Evolutionary conservation across 2,888 invertebrate genomes (phyloP).

Genomic region (Sphinx pinastri): DNA sequence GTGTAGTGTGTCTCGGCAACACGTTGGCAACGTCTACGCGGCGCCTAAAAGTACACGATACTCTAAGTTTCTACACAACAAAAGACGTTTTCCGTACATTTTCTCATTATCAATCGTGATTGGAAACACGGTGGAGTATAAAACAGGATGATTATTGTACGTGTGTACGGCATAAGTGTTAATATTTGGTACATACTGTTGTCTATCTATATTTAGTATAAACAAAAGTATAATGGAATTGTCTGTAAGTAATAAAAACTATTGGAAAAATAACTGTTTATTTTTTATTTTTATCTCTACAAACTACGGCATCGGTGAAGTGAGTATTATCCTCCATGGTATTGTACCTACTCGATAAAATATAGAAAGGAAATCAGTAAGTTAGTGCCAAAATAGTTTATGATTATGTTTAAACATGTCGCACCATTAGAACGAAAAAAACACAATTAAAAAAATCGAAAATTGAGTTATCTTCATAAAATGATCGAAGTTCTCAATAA

Average conservation of each 20-base stretch:
- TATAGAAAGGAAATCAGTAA: no score
- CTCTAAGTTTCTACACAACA: background rate
- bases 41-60: background rate
- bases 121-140: slow-evolving; percentile 36
- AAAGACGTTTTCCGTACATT: background rate
- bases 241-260: slow-evolving; percentile 82
- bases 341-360: no score
- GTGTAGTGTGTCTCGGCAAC: no score
- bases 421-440: no score
- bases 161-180: slow-evolving; percentile 72
- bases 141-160: slow-evolving; percentile 50
- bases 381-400: no score
- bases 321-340: no score
- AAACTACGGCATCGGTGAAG: no score
- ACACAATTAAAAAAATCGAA: no score
- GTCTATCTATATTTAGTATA: slow-evolving; percentile 76
- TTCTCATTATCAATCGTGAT: slow-evolving; percentile 34
- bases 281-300: slow-evolving; percentile 15
- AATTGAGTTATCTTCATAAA: no score
- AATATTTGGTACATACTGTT: slow-evolving; percentile 76
- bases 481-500: no score
- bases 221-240: slow-evolving; percentile 81
- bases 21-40: no score
- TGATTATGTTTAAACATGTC: no score
- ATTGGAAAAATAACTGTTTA: slow-evolving; percentile 58